Percentiles rank a stretch among this genome's conserved stretches.
Evolutionary conservation across 2,113 vertebrate species (phyloP).

Genomic region (Aptenodytes patagonicus): DNA sequence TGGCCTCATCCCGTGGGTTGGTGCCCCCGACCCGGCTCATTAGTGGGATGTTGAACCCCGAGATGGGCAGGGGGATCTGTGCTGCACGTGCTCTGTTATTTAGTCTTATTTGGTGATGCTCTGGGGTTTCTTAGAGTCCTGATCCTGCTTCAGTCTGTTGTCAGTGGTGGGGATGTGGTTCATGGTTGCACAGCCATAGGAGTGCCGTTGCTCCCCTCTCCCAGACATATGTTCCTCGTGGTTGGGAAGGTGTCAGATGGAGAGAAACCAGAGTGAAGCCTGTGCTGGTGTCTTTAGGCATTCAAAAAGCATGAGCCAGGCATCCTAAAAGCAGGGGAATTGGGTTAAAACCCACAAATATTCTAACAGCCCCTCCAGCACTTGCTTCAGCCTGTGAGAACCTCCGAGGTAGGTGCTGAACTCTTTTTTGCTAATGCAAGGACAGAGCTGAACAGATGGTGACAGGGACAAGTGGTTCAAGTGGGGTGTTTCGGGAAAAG

Average conservation of each 20-base stretch:
- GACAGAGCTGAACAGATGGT: not conserved
- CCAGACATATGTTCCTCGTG: fast-evolving
- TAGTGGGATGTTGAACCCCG: not conserved
- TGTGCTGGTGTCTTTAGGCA: not conserved
- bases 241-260: not conserved
- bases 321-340: not conserved
- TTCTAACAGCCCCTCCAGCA: not conserved
- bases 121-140: not conserved
- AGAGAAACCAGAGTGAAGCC: not conserved
- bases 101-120: not conserved
- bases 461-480: not conserved
- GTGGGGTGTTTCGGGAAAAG: not conserved
- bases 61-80: not conserved
- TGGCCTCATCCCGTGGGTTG: too few species aligned
- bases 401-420: not conserved
- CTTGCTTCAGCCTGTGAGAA: not conserved
- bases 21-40: too few species aligned
- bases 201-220: not conserved
- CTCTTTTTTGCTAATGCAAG: not conserved
- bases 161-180: not conserved
- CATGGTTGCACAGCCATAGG: not conserved
- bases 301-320: not conserved
- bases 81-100: not conserved
- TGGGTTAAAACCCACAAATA: not conserved
- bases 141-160: not conserved